A percentile compares a stretch with the other conserved stretches of the same genome.
Conservation (phyloP, 2,888 invertebrate species). For the Vandiemenella viatica region DNA sequence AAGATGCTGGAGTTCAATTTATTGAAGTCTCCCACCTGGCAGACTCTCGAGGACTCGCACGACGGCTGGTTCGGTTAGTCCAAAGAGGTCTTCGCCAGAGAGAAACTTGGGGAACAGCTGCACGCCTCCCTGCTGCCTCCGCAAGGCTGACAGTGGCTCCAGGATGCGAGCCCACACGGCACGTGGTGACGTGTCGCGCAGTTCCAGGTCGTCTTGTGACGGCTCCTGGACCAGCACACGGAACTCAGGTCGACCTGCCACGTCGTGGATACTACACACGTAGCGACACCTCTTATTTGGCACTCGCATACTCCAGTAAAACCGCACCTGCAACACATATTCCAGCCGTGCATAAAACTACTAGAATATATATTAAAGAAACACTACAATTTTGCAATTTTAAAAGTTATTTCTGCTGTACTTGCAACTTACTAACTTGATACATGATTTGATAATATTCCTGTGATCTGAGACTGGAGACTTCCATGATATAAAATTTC, state of each 20-base stretch:
- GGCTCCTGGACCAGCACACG: conserved; percentile 70
- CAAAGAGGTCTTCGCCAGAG: conserved; percentile 92
- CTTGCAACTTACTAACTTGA: no score
- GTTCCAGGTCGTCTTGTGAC: conserved; percentile 49
- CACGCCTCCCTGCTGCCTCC: conserved; percentile 55
- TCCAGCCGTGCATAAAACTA: no score
- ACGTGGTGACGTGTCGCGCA: conserved; percentile 55
- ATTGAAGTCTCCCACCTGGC: no score
- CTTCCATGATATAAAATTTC: no score
- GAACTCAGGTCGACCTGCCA: conserved; percentile 78
- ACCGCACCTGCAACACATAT: conserved; percentile 59
- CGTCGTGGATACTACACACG: conserved; percentile 84
- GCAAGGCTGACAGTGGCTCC: conserved; percentile 60
- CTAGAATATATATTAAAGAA: no score
- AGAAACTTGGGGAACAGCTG: conserved; percentile 86
- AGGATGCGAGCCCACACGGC: conserved; percentile 77
- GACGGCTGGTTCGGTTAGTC: conserved; percentile 88
- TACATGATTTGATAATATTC: no score
- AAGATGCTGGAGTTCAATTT: neutral
- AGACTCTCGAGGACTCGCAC: conserved; percentile 91
- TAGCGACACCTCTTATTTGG: conserved; percentile 84
- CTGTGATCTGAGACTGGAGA: no score
- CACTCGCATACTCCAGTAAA: conserved; percentile 91
- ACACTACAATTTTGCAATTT: no score
- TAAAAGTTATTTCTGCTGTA: no score